phyloP scores from a whole-genome alignment of 1,140 invertebrate species.

The Anadara kagoshimensis region DNA sequence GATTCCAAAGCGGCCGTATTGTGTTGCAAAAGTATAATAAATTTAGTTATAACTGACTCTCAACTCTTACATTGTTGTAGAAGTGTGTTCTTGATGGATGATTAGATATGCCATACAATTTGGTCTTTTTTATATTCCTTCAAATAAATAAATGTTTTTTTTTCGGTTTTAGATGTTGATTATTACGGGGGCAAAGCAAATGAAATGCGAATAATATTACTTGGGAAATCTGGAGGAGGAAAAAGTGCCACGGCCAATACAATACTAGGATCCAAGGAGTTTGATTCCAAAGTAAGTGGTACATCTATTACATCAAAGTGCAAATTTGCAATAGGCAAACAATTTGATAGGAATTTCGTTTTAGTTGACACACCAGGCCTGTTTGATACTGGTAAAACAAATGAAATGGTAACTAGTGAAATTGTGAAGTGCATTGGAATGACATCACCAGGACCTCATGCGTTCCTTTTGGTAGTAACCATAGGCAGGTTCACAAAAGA shows the following conservation, averaged over 20 bases:
- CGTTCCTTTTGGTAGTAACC: neutral
- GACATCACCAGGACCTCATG: constrained; percentile 11
- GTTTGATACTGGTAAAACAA: constrained; percentile 18
- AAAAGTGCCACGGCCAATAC: constrained; percentile 41
- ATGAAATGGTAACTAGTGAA: constrained; percentile 7
- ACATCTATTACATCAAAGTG: constrained; percentile 27
- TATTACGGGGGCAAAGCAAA: too few species aligned
- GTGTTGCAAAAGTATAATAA: too few species aligned
- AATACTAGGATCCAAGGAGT: constrained; percentile 18
- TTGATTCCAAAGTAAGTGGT: neutral
- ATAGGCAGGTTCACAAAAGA: neutral
- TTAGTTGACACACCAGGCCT: constrained; percentile 34
- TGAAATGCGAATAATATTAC: neutral
- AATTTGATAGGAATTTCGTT: constrained; percentile 16
- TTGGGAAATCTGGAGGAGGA: constrained; percentile 35
- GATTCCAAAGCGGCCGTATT: too few species aligned
- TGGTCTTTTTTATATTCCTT: too few species aligned
- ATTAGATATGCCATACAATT: too few species aligned
- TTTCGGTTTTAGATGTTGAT: too few species aligned
- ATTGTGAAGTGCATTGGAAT: neutral
- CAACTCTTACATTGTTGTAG: too few species aligned
- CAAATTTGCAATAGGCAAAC: neutral
- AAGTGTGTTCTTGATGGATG: too few species aligned
- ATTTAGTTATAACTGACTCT: too few species aligned
- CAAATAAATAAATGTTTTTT: too few species aligned